Base-by-base conservation (phyloP, 2,888 invertebrate genomes). In the Phragmatobia fuliginosa region DNA sequence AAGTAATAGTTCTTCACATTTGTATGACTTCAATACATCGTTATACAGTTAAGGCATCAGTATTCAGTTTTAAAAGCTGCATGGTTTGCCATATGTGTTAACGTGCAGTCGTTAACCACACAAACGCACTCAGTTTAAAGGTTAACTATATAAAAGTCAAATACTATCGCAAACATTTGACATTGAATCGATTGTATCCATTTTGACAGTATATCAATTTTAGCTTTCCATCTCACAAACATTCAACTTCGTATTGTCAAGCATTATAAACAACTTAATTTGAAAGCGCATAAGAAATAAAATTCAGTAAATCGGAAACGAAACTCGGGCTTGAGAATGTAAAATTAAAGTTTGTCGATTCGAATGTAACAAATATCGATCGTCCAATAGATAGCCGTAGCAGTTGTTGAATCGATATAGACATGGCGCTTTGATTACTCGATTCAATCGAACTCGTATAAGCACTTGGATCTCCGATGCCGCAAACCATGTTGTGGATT, bases 351-450 rank as follows among this genome's bases (percentile, higher is more conserved):
- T 88, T 92, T 86, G 91, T 87, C 81, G 84, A 86, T 86, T 82
- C 85, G 86, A 92, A 91, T 88, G 90, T 91, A 91, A 94, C 92
- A 92, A 93, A 93, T 93, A 93, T 92, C 90, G 94, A 94, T 94
- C 91, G 91, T 90, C 84, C 80, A 82, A 78, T 73, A 91, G 94
- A 94, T 94, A 93, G 92, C 91, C 87, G 71, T 88, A 87, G 89
- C 87, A 82, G 89, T 93, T 92, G 93, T 93, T 91, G 92, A 89
- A 92, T 92, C 91, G 92, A 93, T 93, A 91, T 88, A 90, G 92
- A 94, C 94, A 92, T 90, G 93, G 91, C 86, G 91, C 90, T 93
- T 93, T 94, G 94, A 94, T 94, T 94, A 91, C 90, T 91, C 89
- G 94, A 92, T 94, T 93, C 90, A 92, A 90, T 92, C 90, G 89